Evolutionary conservation across 2,888 invertebrate genomes (phyloP).

Genomic region (Tenthredo livida): DNA sequence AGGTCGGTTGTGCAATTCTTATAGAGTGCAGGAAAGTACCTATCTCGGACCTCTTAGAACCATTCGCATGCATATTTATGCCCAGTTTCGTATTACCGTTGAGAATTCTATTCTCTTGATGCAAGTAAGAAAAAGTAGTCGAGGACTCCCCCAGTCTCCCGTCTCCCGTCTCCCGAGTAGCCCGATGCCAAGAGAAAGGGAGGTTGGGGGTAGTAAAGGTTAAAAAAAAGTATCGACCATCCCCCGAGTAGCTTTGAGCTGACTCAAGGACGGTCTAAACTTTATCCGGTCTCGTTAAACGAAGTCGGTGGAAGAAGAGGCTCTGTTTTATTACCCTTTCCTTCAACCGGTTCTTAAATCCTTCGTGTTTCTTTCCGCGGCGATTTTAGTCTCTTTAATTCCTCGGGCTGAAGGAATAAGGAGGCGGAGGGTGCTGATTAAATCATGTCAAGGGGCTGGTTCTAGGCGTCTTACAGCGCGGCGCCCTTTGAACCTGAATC

Average conservation of each 20-base stretch:
- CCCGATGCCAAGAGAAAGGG: not conserved
- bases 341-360: slow-evolving; percentile 19
- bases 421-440: slow-evolving; percentile 4
- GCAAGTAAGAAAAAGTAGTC: not conserved
- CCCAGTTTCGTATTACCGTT: slow-evolving; percentile 19
- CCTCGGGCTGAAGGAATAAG: not conserved
- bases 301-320: slow-evolving; percentile 33
- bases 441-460: slow-evolving; percentile 28
- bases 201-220: not conserved
- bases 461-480: not conserved
- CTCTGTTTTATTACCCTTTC: slow-evolving; percentile 29
- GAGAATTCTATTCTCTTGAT: slow-evolving; percentile 30
- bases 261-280: slow-evolving; percentile 5
- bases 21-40: not conserved
- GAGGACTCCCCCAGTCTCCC: too few species aligned
- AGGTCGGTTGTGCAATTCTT: not conserved
- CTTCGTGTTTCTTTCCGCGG: slow-evolving; percentile 8
- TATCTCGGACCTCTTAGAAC: slow-evolving; percentile 3
- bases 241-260: not conserved
- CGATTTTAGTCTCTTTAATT: slow-evolving; percentile 34
- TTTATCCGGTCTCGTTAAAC: slow-evolving; percentile 31
- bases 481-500: slow-evolving; percentile 12
- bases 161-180: not conserved
- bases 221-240: slow-evolving; percentile 39
- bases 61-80: slow-evolving; percentile 43